Conservation (phyloP, 2,888 invertebrate genomes). For the Phaonia tiefii region DNA sequence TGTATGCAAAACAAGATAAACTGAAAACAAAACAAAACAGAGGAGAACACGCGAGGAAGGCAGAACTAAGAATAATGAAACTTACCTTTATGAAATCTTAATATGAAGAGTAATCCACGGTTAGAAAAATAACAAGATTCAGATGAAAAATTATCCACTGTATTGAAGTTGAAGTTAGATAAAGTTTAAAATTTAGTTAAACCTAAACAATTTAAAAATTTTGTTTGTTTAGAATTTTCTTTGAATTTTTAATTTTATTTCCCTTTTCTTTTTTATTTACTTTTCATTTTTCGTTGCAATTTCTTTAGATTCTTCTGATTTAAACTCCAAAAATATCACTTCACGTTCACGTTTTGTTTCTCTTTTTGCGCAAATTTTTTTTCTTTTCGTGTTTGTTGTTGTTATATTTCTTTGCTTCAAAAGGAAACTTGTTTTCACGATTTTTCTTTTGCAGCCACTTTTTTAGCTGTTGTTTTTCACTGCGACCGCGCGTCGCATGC, state of each 20-base stretch:
- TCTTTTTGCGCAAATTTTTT: background rate
- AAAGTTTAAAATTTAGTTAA: no score
- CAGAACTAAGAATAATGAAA: conserved; percentile 23
- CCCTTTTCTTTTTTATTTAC: conserved; percentile 25
- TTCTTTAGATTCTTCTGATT: background rate
- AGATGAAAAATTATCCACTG: no score
- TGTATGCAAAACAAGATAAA: conserved; percentile 17
- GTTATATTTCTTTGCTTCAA: conserved; percentile 33
- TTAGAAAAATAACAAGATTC: background rate
- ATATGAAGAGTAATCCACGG: conserved; percentile 15
- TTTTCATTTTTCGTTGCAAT: conserved; percentile 34
- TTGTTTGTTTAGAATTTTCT: no score
- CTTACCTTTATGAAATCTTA: conserved; percentile 20
- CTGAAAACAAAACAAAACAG: conserved; percentile 9
- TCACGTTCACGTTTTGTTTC: background rate
- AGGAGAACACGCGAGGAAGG: conserved; percentile 1
- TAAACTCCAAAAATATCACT: background rate
- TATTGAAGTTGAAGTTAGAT: background rate
- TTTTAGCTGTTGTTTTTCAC: background rate
- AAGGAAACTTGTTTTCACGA: conserved; percentile 64
- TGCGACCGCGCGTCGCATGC: conserved; percentile 22
- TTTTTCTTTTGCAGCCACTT: conserved; percentile 27
- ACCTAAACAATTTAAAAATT: no score
- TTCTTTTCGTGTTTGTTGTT: conserved; percentile 26
- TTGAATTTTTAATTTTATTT: conserved; percentile 4